Conservation (phyloP, 2,888 invertebrate genomes). For the Callinectes sapidus region DNA sequence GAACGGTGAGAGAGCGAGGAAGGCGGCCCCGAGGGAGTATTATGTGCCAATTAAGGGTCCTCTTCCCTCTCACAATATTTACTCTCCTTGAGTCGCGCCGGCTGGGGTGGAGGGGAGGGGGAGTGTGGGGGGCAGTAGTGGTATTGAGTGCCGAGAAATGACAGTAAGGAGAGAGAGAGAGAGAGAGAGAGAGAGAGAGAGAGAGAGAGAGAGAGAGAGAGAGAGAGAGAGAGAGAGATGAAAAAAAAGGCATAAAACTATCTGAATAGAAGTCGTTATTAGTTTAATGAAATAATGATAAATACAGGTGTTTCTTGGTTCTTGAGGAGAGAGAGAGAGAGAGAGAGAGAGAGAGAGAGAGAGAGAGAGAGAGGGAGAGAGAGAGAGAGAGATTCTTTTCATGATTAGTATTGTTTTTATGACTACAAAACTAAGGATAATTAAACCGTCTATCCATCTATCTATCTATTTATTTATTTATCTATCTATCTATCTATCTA, state of each 20-base stretch:
- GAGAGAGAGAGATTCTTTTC: no score
- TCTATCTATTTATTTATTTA: no score
- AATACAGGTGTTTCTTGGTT: no score
- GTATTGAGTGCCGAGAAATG: no score
- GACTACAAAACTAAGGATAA: no score
- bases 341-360: neutral
- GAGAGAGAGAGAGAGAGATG: no score
- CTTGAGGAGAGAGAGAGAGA: neutral
- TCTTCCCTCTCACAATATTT: conserved; percentile 38
- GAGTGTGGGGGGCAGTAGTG: neutral
- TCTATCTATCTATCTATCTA: no score
- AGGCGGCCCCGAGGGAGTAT: conserved; percentile 22
- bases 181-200: conserved; percentile 20
- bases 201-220: conserved; percentile 19
- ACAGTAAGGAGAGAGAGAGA: neutral
- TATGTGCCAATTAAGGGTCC: conserved; percentile 13
- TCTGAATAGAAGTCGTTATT: no score
- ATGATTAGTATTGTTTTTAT: no score
- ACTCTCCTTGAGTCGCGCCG: neutral
- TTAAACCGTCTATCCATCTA: no score
- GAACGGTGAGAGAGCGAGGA: neutral
- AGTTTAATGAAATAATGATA: no score
- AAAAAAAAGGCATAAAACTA: no score
- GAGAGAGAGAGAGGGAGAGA: neutral
- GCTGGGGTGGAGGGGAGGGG: neutral